A percentile compares a stretch with the other conserved stretches of the same genome.
Evolutionary conservation across 1,140 invertebrate genomes (phyloP).

Genomic region (Drosophila cardini): DNA sequence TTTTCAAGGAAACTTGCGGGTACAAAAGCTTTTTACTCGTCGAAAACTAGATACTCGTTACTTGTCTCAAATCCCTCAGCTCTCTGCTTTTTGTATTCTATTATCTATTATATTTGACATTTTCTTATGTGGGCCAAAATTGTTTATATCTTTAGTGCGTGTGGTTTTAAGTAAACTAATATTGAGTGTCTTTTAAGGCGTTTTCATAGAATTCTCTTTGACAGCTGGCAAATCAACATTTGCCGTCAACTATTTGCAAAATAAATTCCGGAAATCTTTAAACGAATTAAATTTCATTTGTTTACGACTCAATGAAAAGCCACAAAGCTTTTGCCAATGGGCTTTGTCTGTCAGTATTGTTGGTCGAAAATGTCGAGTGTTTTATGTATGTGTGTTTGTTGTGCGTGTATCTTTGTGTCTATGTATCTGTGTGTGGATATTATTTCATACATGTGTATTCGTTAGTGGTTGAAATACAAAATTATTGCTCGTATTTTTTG

Average conservation of each 20-base stretch:
- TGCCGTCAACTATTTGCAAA: conserved; percentile 59
- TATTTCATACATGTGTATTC: not conserved
- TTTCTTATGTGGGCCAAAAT: conserved; percentile 9
- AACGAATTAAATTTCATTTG: conserved; percentile 77
- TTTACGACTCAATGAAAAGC: conserved; percentile 77
- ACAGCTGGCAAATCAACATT: conserved; percentile 30
- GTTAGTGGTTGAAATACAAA: conserved; percentile 48
- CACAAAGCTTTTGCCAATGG: conserved; percentile 73
- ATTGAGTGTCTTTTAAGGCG: conserved; percentile 4
- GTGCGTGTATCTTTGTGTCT: not conserved
- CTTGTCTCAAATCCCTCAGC: too few relatives aligned
- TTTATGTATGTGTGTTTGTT: too few relatives aligned
- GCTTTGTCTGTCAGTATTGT: conserved; percentile 54
- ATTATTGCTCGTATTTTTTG: conserved; percentile 70
- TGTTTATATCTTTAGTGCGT: not conserved
- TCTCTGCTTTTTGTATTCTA: too few relatives aligned
- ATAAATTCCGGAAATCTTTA: conserved; percentile 71
- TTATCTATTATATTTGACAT: too few relatives aligned
- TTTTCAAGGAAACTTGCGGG: too few relatives aligned
- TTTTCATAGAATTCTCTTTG: conserved; percentile 34
- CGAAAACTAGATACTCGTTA: too few relatives aligned
- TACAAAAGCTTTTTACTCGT: too few relatives aligned
- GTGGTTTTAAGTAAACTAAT: not conserved
- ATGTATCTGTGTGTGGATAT: conserved; percentile 4
- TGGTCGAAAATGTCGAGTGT: conserved; percentile 14